phyloP scores from a whole-genome alignment of 2,113 vertebrate species.

The Entelurus aequoreus region DNA sequence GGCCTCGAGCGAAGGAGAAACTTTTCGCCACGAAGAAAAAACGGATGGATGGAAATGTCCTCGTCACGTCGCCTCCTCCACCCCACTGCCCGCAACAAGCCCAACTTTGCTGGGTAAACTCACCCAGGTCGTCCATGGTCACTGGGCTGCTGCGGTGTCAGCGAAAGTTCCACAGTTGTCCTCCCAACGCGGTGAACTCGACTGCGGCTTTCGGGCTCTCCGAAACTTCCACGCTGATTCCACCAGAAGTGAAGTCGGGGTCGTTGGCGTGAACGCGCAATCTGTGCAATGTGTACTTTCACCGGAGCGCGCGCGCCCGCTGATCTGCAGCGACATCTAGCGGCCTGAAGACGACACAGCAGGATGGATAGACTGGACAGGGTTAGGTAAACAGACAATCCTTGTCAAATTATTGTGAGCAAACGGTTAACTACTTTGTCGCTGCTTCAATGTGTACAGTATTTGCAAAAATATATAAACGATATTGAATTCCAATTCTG shows the following conservation, averaged over 20 bases:
- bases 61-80: slow-evolving; percentile 32
- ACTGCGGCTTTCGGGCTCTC: slow-evolving; percentile 15
- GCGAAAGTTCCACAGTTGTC: neutral
- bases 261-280: slow-evolving; percentile 44
- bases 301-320: slow-evolving; percentile 24
- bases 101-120: slow-evolving; percentile 16
- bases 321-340: slow-evolving; percentile 40
- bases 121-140: slow-evolving; percentile 74
- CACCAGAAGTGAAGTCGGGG: slow-evolving; percentile 33
- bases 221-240: slow-evolving; percentile 49
- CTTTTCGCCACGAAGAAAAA: slow-evolving; percentile 10
- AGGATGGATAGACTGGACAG: neutral
- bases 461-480: too few species aligned
- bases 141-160: slow-evolving; percentile 11
- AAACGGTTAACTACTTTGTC: too few species aligned
- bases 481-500: too few species aligned
- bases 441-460: too few species aligned
- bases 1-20: neutral
- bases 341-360: neutral
- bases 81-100: slow-evolving; percentile 23
- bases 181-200: neutral
- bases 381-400: too few species aligned
- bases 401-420: too few species aligned
- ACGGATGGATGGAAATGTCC: slow-evolving; percentile 6
- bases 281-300: slow-evolving; percentile 37